A percentile compares a stretch with the other conserved stretches of the same genome.
These are phyloP conservation scores for Agelaius phoeniceus DNA, from an alignment of 2,113 vertebrate species.

Conservation along the genomic window DNA sequence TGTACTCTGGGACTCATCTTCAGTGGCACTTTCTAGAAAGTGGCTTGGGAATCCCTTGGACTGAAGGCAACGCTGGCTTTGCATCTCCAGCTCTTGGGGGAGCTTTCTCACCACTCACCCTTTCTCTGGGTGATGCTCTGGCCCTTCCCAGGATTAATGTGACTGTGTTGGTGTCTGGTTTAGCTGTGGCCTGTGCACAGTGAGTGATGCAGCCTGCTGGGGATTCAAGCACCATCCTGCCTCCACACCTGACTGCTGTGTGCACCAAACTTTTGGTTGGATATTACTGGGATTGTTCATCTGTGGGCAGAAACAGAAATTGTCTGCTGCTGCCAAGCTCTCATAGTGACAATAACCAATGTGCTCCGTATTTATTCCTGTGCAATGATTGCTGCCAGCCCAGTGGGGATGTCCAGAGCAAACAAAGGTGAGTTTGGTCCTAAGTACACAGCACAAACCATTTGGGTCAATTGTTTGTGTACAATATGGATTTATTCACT, in stretches of 20 bases:
- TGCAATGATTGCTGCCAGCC: neutral
- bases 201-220: neutral
- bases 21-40: neutral
- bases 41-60: neutral
- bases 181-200: neutral
- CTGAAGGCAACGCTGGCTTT: neutral
- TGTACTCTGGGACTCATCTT: rapidly evolving
- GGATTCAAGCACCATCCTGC: neutral
- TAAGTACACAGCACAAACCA: neutral
- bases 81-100: neutral
- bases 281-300: neutral
- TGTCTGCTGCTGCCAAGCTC: neutral
- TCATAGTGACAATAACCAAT: neutral
- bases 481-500: neutral
- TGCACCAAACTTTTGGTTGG: neutral
- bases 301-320: rapidly evolving
- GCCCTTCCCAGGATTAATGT: neutral
- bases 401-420: neutral
- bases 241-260: neutral
- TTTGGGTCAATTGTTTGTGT: neutral
- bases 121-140: neutral
- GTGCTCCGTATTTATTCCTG: neutral
- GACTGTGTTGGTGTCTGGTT: rapidly evolving
- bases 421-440: neutral
- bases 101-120: neutral